Conservation (phyloP, 2,113 vertebrate genomes). For the Terrapene triunguis region DNA sequence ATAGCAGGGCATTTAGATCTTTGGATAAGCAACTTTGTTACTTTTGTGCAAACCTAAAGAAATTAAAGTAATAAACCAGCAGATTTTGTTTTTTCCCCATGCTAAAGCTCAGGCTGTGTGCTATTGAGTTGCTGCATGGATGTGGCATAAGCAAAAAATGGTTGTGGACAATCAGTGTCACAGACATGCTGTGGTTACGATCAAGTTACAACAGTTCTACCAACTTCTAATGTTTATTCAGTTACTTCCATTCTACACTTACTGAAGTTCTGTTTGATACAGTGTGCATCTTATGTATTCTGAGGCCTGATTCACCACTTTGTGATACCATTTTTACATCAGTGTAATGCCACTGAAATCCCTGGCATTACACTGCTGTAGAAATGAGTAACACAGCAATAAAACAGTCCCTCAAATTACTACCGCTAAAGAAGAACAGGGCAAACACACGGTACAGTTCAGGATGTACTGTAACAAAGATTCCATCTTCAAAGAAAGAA, state of each 20-base stretch:
- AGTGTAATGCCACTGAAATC: background rate
- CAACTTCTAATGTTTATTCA: background rate
- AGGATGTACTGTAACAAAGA: background rate
- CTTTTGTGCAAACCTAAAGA: background rate
- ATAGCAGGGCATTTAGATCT: background rate
- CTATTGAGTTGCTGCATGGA: background rate
- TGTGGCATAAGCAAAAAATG: background rate
- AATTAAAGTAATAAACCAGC: background rate
- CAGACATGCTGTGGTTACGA: background rate
- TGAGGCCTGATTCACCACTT: background rate
- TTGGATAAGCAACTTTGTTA: background rate
- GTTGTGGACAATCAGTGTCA: background rate
- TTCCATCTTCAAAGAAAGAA: background rate
- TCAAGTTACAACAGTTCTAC: background rate
- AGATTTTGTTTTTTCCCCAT: background rate
- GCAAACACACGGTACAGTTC: background rate
- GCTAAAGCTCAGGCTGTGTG: background rate
- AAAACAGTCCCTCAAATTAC: background rate
- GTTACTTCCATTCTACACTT: background rate
- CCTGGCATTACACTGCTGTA: background rate
- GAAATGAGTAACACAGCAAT: background rate
- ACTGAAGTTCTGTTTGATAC: background rate
- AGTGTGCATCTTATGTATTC: background rate
- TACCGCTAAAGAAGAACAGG: background rate
- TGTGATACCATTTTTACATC: background rate